Base-by-base conservation (phyloP, 2,113 vertebrate species). In the Cranoglanis bouderius region DNA sequence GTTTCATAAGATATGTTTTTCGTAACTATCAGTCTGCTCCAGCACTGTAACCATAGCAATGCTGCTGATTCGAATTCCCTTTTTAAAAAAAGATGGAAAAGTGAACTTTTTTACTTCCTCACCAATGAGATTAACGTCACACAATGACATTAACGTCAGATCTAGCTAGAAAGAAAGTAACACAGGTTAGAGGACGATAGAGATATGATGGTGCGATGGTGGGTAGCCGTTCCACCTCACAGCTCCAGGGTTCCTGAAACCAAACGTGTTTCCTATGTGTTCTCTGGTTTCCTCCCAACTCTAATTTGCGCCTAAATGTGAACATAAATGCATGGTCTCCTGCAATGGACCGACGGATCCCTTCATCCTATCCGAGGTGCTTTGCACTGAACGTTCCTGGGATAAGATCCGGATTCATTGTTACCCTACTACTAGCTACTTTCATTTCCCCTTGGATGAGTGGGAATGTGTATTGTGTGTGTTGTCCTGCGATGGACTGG, bases 391-490 rank as follows among this genome's bases (percentile, higher is more conserved):
- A 8, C 8, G 1, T 35, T 32, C 65, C 65, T 16, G 18, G 35
- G 18, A 72, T 72, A 72, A 72, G 18, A 18, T 19, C 63, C 18
- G n/a, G 12, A 32, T 67, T n/a, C 67, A 72, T 26, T 40, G 38
- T 43, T 3, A 40, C 38, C 19, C 5, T 4, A 38, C 19, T 10
- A 72, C 16, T 18, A 55, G 53, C 6, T 55, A 55, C 53, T 19
- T 72, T 12, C 10, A 24, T 21, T 74, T 40, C 38, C 38, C 19
- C 8, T 77, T 26, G 24, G 21, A 29, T 7, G 43, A 29, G 24
- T 49, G 75, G 13, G 75, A 49, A 26, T 75, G 80, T 82, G 80
- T 72, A 63, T 59, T 75, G 80, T 82, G 80, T 72, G 78, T 59
- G 53, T 74, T 78, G 77, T 80, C 46, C 49, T 49, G 53, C 1